Evolutionary conservation across 2,797 vertebrate genomes (phyloP).

Genomic region (Iguana delicatissima): DNA sequence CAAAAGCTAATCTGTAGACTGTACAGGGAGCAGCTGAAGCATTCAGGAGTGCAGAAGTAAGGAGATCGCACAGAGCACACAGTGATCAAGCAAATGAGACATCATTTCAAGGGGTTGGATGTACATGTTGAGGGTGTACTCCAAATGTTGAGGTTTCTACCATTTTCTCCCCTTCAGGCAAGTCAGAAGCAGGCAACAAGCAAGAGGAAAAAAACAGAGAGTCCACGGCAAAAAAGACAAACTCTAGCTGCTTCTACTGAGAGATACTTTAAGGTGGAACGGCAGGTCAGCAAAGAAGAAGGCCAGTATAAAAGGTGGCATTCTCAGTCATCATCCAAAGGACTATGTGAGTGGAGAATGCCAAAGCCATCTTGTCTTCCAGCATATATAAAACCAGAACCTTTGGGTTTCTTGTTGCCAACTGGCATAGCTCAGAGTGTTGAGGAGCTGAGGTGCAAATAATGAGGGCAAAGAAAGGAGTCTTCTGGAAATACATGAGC

Average conservation of each 20-base stretch:
- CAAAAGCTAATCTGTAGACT: background rate
- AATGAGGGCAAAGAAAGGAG: background rate
- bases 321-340: background rate
- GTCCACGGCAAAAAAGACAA: background rate
- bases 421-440: slow-evolving; percentile 14
- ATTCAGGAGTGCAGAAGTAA: background rate
- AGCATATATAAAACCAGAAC: slow-evolving; percentile 9
- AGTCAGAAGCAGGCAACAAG: slow-evolving; percentile 5
- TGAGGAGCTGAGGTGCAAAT: background rate
- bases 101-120: background rate
- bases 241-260: background rate
- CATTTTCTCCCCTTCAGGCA: slow-evolving; percentile 6
- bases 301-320: background rate
- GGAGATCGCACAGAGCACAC: too few relatives aligned
- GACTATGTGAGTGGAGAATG: background rate
- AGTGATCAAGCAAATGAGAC: background rate
- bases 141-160: background rate
- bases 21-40: background rate
- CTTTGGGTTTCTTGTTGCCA: slow-evolving; percentile 31
- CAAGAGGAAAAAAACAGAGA: background rate
- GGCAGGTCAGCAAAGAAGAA: background rate
- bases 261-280: background rate
- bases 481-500: background rate
- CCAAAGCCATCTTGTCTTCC: too few relatives aligned
- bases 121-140: background rate